Evolutionary conservation across 2,888 invertebrate genomes (phyloP), one percentile per base, ranked within the genome.

Genomic region (Aporophyla lueneburgensis): DNA sequence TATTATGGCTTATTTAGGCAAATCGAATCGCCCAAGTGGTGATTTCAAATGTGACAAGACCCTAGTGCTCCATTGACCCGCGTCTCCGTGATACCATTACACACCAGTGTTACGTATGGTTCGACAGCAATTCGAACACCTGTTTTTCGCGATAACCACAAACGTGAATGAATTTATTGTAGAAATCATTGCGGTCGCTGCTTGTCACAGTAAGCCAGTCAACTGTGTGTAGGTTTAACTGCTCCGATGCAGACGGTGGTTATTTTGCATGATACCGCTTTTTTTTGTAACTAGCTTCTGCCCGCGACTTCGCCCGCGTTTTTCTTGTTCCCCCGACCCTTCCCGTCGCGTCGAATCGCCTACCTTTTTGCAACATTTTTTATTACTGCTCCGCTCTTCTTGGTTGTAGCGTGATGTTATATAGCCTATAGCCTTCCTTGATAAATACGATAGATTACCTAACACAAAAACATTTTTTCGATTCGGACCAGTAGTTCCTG

Each of bases 91-190:
- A 33, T 40, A 33, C 16, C 12, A 56, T 80, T 80, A 46, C 53
- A 51, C 43, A 59, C 49, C 16, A 7, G 67, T 84, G 72, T 74
- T 51, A 59, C 59, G 70, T 61, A 54, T 62, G 53, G 54, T 9
- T 81, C 21, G 43, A 58, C 27, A 78, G 21, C 59, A 74, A 74
- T 51, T 61, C 59, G 49, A 69, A 69, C 76, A 82, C 69, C 70
- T 63, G 80, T 70, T 83, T 59, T 72, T 61, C 59, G 49, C 62
- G 49, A 68, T 83, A 61, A 59, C 84, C 71, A 71, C 74, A 79
- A 33, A 71, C 43, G 51, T 83, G 68, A 79, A 79, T 74, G 68
- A 84, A 84, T 80, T 81, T 54, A 5, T 53, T 84, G 56, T 53
- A 71, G 80, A 59, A 71, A 63, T 71, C 21, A 65, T 76, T 71